phyloP scores from a whole-genome alignment of 2,888 invertebrate genomes.

The Phalera bucephala region DNA sequence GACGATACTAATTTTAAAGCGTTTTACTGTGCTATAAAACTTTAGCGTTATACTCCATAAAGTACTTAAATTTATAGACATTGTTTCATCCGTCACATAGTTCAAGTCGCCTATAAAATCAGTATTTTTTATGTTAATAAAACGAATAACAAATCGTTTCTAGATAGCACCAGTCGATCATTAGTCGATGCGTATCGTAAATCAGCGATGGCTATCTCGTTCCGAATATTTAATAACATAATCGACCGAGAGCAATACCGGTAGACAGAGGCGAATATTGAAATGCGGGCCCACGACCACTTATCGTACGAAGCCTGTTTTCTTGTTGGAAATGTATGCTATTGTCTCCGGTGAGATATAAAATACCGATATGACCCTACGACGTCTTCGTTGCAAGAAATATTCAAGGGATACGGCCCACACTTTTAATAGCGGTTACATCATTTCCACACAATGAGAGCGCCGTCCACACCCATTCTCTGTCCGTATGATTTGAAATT shows the following conservation, averaged over 20 bases:
- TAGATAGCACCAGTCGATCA: slow-evolving; percentile 35
- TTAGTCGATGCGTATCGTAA: slow-evolving; percentile 37
- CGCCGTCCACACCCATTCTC: slow-evolving; percentile 83
- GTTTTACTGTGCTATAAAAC: slow-evolving; percentile 62
- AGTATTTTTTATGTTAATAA: slow-evolving; percentile 46
- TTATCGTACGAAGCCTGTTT: slow-evolving; percentile 71
- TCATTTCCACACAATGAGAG: slow-evolving; percentile 84
- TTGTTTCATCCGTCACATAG: slow-evolving; percentile 62
- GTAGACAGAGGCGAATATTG: slow-evolving; percentile 54
- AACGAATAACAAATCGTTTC: slow-evolving; percentile 46
- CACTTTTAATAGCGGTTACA: slow-evolving; percentile 83
- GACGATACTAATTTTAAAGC: slow-evolving; percentile 52
- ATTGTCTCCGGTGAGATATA: slow-evolving; percentile 80
- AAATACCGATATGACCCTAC: slow-evolving; percentile 82
- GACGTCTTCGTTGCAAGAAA: slow-evolving; percentile 82
- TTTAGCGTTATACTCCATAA: slow-evolving; percentile 62
- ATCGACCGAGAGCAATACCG: slow-evolving; percentile 42
- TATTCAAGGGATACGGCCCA: slow-evolving; percentile 82
- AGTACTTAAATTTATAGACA: slow-evolving; percentile 63
- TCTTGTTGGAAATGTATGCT: slow-evolving; percentile 76
- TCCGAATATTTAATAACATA: slow-evolving; percentile 48
- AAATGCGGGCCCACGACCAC: slow-evolving; percentile 62
- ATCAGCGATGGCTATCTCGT: slow-evolving; percentile 34
- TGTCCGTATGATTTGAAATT: slow-evolving; percentile 84
- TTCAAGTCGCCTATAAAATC: slow-evolving; percentile 53